phyloP scores from a whole-genome alignment of 2,113 vertebrate species.

The Oxyruncus cristatus region DNA sequence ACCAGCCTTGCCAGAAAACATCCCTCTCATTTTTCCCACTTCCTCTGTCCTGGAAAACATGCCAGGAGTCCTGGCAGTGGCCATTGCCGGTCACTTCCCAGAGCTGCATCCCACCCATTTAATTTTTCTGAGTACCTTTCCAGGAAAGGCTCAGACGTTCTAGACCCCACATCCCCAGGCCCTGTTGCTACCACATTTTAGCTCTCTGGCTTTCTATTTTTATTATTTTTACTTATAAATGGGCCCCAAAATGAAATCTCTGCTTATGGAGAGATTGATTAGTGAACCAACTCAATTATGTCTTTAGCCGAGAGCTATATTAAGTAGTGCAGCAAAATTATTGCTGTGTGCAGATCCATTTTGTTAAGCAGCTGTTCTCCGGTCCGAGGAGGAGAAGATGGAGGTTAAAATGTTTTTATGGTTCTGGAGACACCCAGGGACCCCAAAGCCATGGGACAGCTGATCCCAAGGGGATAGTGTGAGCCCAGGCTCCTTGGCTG shows the following conservation, averaged over 20 bases:
- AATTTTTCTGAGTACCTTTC: not conserved
- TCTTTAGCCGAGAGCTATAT: conserved; percentile 79
- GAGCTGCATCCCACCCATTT: not conserved
- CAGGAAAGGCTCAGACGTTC: not conserved
- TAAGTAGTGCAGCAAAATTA: conserved; percentile 77
- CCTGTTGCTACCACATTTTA: not conserved
- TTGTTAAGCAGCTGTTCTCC: conserved; percentile 73
- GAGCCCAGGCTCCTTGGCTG: not conserved
- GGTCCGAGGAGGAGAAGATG: conserved; percentile 61
- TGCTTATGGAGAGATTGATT: conserved; percentile 80
- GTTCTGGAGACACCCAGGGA: not conserved
- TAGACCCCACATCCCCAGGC: not conserved
- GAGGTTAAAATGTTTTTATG: not conserved
- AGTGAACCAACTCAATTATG: conserved; percentile 81
- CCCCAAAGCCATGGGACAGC: not conserved
- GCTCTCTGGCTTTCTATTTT: not conserved
- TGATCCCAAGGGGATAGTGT: rapidly evolving
- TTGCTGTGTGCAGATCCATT: conserved; percentile 74
- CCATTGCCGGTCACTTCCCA: not conserved
- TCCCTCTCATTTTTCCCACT: rapidly evolving
- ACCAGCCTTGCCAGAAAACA: not conserved
- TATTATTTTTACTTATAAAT: conserved; percentile 15
- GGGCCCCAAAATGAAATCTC: not conserved
- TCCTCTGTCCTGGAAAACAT: not conserved
- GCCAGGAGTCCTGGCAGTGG: rapidly evolving